Evolutionary conservation across 2,888 invertebrate species (phyloP), one percentile per base, ranked within the genome.

Genomic region (Zaprionus lineosus): DNA sequence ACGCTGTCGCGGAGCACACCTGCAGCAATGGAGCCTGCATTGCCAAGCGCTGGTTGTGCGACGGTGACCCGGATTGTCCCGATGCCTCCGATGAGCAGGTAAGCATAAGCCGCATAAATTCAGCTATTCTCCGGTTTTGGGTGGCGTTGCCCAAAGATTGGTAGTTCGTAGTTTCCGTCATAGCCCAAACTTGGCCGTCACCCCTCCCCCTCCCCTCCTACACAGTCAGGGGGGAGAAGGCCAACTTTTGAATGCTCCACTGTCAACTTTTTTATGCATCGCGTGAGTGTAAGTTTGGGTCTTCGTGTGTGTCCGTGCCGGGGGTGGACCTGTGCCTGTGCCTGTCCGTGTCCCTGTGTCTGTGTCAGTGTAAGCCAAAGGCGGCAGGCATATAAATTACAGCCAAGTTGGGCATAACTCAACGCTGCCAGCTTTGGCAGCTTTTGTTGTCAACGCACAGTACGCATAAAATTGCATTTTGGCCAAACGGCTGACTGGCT

Each of bases 41-140:
- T 72, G 93, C 95, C 5, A 92, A 93, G n/a, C 93, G 93, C 74
- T 97, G 97, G 97, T 91, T 93, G 26, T 98, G 98, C 89, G 97
- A 98, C 88, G 96, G 96, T 0, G 97, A 97, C 87, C 92, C 92
- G 62, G 97, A 98, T 88, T 98, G 98, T 84, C 92, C 93, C 0
- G 95, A 97, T 91, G 94, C 93, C 44, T 94, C 94, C 59, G 97
- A 97, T 90, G 97, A 98, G 90, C 90, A 91, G 90, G 94, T 94
- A 89, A 91, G 90, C 29, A n/a, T n/a, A n/a, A 37, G 46, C n/a
- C 50, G 9, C 67, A 73, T 67, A 67, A 67, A 67, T 67, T 67
- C 11, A 28, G 33, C 37, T 67, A 60, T 50, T 41, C 43, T 37
- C 14, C 18, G 26, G 26, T 15, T 6, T 9, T 26, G 37, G 31